Percentiles rank a stretch among this genome's conserved stretches.
phyloP scores from a whole-genome alignment of 2,888 invertebrate species.

The Latrodectus elegans region DNA sequence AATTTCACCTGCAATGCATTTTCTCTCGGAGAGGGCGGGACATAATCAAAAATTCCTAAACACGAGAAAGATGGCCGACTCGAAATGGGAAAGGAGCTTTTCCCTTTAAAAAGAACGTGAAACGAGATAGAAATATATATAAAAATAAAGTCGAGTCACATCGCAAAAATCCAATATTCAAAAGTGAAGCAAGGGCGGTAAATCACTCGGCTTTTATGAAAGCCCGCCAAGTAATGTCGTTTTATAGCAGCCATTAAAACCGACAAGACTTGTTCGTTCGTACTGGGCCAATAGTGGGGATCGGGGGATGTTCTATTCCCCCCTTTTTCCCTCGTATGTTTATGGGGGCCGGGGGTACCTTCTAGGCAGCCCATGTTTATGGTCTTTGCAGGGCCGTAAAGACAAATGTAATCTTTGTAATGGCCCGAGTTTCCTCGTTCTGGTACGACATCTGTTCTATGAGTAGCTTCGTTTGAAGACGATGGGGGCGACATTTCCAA shows the following conservation, averaged over 20 bases:
- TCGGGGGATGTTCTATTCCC: constrained; percentile 17
- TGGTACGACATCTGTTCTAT: constrained; percentile 60
- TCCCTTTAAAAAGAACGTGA: constrained; percentile 37
- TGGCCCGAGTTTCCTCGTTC: constrained; percentile 46
- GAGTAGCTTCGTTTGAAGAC: constrained; percentile 13
- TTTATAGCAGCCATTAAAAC: constrained; percentile 68
- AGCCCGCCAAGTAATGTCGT: constrained; percentile 67
- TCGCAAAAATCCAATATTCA: constrained; percentile 69
- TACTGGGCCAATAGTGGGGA: constrained; percentile 48
- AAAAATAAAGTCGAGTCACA: constrained; percentile 37
- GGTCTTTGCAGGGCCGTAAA: constrained; percentile 68
- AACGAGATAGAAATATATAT: constrained; percentile 34
- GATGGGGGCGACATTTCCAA: constrained; percentile 15
- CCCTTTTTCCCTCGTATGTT: constrained; percentile 36
- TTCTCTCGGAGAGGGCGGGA: neutral
- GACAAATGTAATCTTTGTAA: constrained; percentile 70
- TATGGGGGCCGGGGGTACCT: constrained; percentile 61
- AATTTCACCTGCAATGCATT: neutral
- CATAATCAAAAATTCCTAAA: constrained; percentile 53
- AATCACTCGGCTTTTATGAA: constrained; percentile 67
- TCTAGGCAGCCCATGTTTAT: constrained; percentile 65
- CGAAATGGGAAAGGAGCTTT: neutral
- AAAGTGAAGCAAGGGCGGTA: constrained; percentile 64
- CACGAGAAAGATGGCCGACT: constrained; percentile 1
- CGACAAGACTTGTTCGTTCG: constrained; percentile 56